Evolutionary conservation across 1,140 invertebrate genomes (phyloP).

Genomic region (Meloidogyne hapla): DNA sequence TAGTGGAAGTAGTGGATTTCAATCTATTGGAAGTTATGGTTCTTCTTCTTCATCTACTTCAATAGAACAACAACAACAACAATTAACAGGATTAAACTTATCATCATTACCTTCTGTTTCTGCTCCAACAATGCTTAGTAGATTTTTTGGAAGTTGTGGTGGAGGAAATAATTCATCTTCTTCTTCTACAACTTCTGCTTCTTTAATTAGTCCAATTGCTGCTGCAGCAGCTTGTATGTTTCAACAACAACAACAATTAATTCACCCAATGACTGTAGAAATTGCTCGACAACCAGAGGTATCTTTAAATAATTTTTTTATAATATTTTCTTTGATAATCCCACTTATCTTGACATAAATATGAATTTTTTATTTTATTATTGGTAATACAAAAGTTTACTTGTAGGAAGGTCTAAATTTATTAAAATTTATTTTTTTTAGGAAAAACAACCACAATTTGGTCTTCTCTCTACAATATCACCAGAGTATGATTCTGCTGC

Average conservation of each 20-base stretch:
- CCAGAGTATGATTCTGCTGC: conserved; percentile 1
- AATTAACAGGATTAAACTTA: background rate
- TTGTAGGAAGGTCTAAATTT: too few relatives aligned
- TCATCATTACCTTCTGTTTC: background rate
- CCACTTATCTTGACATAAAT: too few relatives aligned
- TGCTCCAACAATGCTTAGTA: background rate
- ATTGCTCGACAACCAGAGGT: background rate
- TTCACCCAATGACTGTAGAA: background rate
- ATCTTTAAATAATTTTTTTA: background rate
- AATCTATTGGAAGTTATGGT: background rate
- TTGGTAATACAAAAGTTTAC: too few relatives aligned
- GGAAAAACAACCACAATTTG: background rate
- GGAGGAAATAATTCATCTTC: background rate
- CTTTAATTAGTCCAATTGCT: background rate
- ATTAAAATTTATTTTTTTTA: too few relatives aligned
- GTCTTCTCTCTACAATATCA: conserved; percentile 32
- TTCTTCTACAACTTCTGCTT: background rate
- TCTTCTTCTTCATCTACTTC: background rate
- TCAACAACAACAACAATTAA: conserved; percentile 1
- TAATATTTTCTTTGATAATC: too few relatives aligned
- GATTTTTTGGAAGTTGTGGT: too few relatives aligned
- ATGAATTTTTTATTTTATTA: too few relatives aligned
- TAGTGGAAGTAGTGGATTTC: background rate
- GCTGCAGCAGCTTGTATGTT: background rate
- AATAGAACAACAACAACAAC: conserved; percentile 5